A percentile compares a stretch with the other conserved stretches of the same genome.
phyloP scores from a whole-genome alignment of 2,797 vertebrate species.

The Peromyscus eremicus region DNA sequence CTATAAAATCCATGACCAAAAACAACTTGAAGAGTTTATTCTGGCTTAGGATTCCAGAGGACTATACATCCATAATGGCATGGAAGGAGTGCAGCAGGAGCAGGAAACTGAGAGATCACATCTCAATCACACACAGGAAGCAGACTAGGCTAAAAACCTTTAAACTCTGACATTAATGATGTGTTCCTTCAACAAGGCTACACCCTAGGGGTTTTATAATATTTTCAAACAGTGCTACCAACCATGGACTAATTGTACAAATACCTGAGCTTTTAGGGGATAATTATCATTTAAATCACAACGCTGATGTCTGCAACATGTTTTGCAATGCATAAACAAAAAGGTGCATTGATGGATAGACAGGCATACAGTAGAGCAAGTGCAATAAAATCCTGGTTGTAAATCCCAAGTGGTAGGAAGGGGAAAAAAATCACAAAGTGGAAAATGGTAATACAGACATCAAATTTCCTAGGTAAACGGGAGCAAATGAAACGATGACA shows the following conservation, averaged over 20 bases:
- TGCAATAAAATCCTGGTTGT: slow-evolving; percentile 3
- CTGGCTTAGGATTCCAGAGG: not conserved
- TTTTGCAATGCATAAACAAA: slow-evolving; percentile 24
- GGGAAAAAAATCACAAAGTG: not conserved
- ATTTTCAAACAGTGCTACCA: not conserved
- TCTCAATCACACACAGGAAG: not conserved
- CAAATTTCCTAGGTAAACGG: not conserved
- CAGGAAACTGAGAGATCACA: not conserved
- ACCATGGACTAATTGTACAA: not conserved
- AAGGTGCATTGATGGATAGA: not conserved
- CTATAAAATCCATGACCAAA: not conserved
- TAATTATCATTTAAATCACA: not conserved
- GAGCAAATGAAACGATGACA: not conserved
- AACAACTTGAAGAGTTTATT: not conserved
- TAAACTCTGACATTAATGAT: not conserved
- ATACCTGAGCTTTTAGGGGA: not conserved
- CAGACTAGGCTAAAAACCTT: not conserved
- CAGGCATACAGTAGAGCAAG: not conserved
- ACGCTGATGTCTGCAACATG: not conserved
- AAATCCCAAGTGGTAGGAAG: not conserved
- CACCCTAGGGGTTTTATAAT: not conserved
- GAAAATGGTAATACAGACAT: slow-evolving; percentile 11
- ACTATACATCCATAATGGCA: not conserved
- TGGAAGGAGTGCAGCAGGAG: not conserved
- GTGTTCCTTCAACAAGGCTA: not conserved